Evolutionary conservation across 2,888 invertebrate genomes (phyloP).

Genomic region (Hesperia comma): DNA sequence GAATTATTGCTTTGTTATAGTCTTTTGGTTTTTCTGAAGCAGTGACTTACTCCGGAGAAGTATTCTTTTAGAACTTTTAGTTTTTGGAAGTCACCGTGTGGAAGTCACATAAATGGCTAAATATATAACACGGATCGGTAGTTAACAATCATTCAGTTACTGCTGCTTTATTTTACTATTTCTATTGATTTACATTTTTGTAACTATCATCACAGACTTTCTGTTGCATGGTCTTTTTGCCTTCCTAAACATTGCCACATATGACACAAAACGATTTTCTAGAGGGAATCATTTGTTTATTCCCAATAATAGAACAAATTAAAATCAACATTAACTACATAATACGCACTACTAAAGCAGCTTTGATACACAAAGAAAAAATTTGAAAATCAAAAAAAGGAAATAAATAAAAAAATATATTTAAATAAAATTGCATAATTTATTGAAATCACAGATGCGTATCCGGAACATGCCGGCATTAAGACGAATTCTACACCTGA

Average conservation of each 20-base stretch:
- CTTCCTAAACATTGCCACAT: neutral
- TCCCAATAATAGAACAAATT: slow-evolving; percentile 4
- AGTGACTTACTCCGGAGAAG: too few relatives aligned
- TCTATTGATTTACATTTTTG: neutral
- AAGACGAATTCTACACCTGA: slow-evolving; percentile 46
- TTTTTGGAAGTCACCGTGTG: too few relatives aligned
- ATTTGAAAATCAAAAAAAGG: neutral
- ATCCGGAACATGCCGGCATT: slow-evolving; percentile 50
- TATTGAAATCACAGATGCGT: slow-evolving; percentile 78
- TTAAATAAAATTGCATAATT: slow-evolving; percentile 65
- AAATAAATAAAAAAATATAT: slow-evolving; percentile 53
- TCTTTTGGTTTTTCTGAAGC: too few relatives aligned
- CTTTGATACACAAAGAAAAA: neutral
- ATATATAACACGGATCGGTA: neutral
- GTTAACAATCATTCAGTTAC: neutral
- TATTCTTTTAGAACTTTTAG: too few relatives aligned
- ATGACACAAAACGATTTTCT: slow-evolving; percentile 6
- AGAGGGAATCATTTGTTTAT: neutral
- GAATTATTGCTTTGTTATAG: too few relatives aligned
- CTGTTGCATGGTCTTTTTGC: slow-evolving; percentile 5
- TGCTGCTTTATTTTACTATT: neutral
- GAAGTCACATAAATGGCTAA: too few relatives aligned
- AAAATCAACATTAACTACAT: neutral
- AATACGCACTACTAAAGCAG: neutral
- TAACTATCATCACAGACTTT: slow-evolving; percentile 18